These are phyloP conservation scores for Acanthiza pusilla DNA, from an alignment of 2,797 vertebrate genomes.

Conservation along the genomic window DNA sequence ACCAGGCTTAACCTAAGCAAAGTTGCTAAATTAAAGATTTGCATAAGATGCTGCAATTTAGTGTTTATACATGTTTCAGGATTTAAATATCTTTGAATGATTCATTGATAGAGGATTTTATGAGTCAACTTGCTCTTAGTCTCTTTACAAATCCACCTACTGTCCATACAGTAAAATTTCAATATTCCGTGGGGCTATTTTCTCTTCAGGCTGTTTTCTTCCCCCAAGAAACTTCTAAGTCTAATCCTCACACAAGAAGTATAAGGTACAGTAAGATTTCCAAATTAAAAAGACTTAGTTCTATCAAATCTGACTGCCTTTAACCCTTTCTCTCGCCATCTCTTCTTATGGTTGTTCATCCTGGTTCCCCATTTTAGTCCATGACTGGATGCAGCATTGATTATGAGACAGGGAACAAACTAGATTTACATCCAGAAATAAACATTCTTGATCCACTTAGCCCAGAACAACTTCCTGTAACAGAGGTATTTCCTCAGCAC, in stretches of 20 bases:
- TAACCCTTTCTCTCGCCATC: neutral
- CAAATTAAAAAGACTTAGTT: neutral
- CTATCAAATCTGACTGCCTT: neutral
- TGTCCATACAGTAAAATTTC: neutral
- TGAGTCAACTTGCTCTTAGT: constrained; percentile 49
- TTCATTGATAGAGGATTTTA: constrained; percentile 40
- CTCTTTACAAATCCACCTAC: constrained; percentile 67
- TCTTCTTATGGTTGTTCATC: neutral
- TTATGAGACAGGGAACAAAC: neutral
- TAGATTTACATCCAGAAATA: neutral
- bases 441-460: neutral
- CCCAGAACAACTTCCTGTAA: neutral
- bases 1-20: neutral
- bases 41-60: neutral
- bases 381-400: neutral
- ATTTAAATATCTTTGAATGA: constrained; percentile 39
- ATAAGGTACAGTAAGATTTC: neutral
- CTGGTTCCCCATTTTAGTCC: neutral
- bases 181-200: constrained; percentile 17
- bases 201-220: neutral
- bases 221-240: neutral
- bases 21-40: constrained; percentile 17
- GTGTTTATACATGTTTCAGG: neutral
- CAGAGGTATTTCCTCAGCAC: neutral
- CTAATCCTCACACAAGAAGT: neutral